These are phyloP conservation scores for Nasonia vitripennis DNA, from an alignment of 1,140 invertebrate genomes.

Conservation along the genomic window DNA sequence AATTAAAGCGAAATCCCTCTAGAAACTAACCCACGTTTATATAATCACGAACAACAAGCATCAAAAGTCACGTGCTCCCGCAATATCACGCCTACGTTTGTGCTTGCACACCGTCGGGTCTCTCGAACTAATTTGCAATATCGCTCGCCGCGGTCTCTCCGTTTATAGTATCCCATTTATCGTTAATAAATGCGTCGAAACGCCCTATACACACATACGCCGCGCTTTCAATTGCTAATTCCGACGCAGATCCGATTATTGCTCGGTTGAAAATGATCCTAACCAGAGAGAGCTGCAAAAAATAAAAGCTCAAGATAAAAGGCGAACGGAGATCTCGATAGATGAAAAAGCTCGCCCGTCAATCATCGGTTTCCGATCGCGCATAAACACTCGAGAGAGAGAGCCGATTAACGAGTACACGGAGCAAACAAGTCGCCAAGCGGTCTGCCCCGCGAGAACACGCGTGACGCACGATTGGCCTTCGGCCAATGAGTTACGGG, in stretches of 20 bases:
- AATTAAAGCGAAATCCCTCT: too few species aligned
- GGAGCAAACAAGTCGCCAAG: conserved; percentile 17
- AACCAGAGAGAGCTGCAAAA: not conserved
- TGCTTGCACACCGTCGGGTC: too few species aligned
- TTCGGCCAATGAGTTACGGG: not conserved
- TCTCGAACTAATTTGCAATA: too few species aligned
- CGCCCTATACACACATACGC: too few species aligned
- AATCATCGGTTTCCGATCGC: not conserved
- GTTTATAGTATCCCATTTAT: too few species aligned
- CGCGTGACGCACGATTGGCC: conserved; percentile 1
- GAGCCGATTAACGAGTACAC: not conserved
- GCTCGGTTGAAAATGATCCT: not conserved
- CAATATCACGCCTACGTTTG: too few species aligned
- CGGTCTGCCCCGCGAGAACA: not conserved
- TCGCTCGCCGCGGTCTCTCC: too few species aligned
- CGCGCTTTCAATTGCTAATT: too few species aligned
- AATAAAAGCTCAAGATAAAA: not conserved
- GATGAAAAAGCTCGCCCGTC: not conserved
- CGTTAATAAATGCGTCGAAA: not conserved
- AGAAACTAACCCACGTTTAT: too few species aligned
- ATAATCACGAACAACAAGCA: too few species aligned
- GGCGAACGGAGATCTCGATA: not conserved
- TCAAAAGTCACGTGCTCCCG: too few species aligned
- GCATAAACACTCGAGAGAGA: not conserved
- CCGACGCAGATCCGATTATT: not conserved